Evolutionary conservation across 2,113 vertebrate genomes (phyloP).

Genomic region (Glareola pratincola): DNA sequence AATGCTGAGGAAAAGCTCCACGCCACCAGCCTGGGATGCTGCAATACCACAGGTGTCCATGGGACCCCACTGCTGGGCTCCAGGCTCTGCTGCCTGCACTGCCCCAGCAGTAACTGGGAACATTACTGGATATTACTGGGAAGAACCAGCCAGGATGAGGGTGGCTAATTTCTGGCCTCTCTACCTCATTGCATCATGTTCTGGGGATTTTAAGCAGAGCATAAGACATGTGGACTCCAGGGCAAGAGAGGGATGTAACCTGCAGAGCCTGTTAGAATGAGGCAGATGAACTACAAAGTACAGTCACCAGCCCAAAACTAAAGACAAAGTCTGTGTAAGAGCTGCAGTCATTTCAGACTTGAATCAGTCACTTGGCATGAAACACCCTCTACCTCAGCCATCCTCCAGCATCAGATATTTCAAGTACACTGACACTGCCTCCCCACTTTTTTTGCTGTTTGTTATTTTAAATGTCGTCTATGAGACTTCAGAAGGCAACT

Average conservation of each 20-base stretch:
- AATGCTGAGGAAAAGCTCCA: not conserved
- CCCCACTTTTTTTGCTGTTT: not conserved
- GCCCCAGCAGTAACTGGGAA: not conserved
- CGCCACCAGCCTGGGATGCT: not conserved
- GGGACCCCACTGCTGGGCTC: not conserved
- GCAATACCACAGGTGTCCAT: not conserved
- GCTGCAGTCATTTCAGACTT: not conserved
- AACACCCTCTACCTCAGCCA: not conserved
- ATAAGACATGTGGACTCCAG: fast-evolving
- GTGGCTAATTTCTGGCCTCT: not conserved
- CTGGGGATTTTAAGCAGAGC: not conserved
- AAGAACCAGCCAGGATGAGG: not conserved
- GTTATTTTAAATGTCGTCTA: not conserved
- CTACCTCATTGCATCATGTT: not conserved
- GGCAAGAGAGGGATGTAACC: not conserved
- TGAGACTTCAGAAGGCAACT: not conserved
- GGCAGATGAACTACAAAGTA: not conserved
- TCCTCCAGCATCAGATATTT: not conserved
- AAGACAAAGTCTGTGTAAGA: not conserved
- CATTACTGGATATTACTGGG: not conserved
- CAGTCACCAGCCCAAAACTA: not conserved
- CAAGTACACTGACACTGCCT: not conserved
- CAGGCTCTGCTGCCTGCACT: not conserved
- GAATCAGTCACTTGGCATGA: not conserved
- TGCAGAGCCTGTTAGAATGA: not conserved